phyloP scores from a whole-genome alignment of 1,140 invertebrate genomes.

The Trachymyrmex cornetzi region DNA sequence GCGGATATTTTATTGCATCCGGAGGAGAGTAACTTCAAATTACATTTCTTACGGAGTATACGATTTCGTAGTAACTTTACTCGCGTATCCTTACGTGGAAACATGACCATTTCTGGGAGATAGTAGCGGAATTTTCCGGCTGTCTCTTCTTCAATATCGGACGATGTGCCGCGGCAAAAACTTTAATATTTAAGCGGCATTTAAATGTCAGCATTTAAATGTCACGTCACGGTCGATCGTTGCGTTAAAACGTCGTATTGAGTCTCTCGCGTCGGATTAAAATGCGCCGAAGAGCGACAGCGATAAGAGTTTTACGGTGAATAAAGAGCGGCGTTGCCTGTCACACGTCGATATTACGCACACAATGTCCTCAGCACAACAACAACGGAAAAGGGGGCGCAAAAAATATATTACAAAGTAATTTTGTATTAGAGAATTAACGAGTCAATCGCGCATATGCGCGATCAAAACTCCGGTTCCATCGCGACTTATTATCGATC shows the following conservation, averaged over 20 bases:
- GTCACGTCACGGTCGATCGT: slow-evolving; percentile 36
- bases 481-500: slow-evolving; percentile 72
- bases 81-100: slow-evolving; percentile 23
- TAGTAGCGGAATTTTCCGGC: slow-evolving; percentile 23
- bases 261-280: slow-evolving; percentile 40
- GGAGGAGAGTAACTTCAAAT: slow-evolving; percentile 50
- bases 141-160: not conserved
- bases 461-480: slow-evolving; percentile 62
- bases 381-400: not conserved
- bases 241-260: slow-evolving; percentile 44
- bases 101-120: slow-evolving; percentile 2
- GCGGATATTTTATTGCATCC: slow-evolving; percentile 54
- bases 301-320: slow-evolving; percentile 57
- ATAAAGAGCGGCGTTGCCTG: slow-evolving; percentile 43
- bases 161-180: not conserved
- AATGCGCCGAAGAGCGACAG: slow-evolving; percentile 18
- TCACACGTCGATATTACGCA: slow-evolving; percentile 31
- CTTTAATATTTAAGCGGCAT: slow-evolving; percentile 56
- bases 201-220: slow-evolving; percentile 59
- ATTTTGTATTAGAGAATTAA: slow-evolving; percentile 35
- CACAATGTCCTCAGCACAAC: not conserved
- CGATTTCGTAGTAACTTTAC: slow-evolving; percentile 44
- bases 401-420: slow-evolving; percentile 1
- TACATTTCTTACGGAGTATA: slow-evolving; percentile 31
- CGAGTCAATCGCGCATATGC: slow-evolving; percentile 15